Evolutionary conservation across 2,797 vertebrate species (phyloP).

Genomic region (Etheostoma perlongum): DNA sequence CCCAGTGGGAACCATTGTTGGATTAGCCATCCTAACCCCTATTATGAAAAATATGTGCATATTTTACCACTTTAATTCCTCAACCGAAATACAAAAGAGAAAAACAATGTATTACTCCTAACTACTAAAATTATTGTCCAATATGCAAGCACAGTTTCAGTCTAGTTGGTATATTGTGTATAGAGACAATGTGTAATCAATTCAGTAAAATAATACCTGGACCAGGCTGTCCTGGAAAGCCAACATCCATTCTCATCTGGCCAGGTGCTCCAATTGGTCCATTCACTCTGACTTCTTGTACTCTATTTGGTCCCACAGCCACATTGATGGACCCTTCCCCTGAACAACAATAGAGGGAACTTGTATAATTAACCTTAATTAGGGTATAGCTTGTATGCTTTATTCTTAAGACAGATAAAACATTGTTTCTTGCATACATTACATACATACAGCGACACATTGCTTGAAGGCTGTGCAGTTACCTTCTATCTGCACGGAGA

Average conservation of each 20-base stretch:
- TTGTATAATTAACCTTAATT: constrained; percentile 7
- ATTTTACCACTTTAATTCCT: background rate
- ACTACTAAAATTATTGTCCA: background rate
- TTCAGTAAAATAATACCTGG: constrained; percentile 84
- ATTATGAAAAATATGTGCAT: constrained; percentile 70
- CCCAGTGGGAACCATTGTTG: constrained; percentile 92
- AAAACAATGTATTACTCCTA: background rate
- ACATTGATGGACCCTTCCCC: constrained; percentile 98
- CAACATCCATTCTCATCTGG: constrained; percentile 92
- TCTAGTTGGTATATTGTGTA: background rate
- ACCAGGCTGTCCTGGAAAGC: constrained; percentile 91
- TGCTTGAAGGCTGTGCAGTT: constrained; percentile 22
- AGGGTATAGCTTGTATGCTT: background rate
- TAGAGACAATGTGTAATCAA: background rate
- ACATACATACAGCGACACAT: background rate
- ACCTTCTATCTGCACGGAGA: constrained; percentile 99
- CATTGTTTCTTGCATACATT: background rate
- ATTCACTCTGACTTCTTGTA: constrained; percentile 95
- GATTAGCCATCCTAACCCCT: constrained; percentile 92
- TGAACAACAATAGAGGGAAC: constrained; percentile 67
- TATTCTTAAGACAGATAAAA: background rate
- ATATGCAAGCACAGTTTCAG: background rate
- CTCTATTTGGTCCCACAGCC: constrained; percentile 91
- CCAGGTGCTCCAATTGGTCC: constrained; percentile 91
- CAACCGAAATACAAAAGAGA: background rate